Evolutionary conservation across 2,797 vertebrate species (phyloP), one percentile per base, ranked within the genome.

Genomic region (Atherinosoma microstoma): DNA sequence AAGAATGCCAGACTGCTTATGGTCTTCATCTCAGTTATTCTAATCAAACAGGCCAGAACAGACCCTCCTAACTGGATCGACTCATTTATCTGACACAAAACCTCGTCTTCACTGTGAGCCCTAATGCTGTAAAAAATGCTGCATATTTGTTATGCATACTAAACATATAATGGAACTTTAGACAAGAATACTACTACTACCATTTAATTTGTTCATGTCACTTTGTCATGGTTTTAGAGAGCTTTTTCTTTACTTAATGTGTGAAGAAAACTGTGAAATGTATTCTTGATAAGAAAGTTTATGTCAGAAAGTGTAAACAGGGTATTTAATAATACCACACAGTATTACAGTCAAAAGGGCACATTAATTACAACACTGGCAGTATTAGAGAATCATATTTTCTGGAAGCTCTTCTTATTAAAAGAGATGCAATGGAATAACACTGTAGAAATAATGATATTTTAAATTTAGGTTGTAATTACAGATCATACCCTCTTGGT

Each of bases 1-100:
- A 64, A 73, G 69, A 84, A 91, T 42, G 38, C 38, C 47, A 83
- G 67, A 80, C 29, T 56, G 64, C 38, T 63, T 42, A n/a, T 47
- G 36, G 57, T 75, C 56, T 57, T 64, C 4, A 8, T 73, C 57
- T 63, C 24, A 30, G 29, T 74, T 73, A 67, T 74, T 73, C 69
- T 64, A 70, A 77, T 77, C 49, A 57, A 79, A 75, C 36, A 47
- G 36, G 69, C 32, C 8, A 51, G 70, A 38, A 60, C 40, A 38
- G 54, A 53, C n/a, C 42, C 32, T 64, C 27, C 35, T 59, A 30
- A 36, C 61, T 66, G 63, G 64, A 36, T n/a, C 40, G 54, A 70
- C 45, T 40, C 0, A 56, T 68, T 10, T 8, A 32, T 12, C 30
- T 53, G n/a, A 68, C 22, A 30, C n/a, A 54, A 40, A 51, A 53